Conservation (phyloP, 1,140 invertebrate genomes). For the Drosophila burlai region DNA sequence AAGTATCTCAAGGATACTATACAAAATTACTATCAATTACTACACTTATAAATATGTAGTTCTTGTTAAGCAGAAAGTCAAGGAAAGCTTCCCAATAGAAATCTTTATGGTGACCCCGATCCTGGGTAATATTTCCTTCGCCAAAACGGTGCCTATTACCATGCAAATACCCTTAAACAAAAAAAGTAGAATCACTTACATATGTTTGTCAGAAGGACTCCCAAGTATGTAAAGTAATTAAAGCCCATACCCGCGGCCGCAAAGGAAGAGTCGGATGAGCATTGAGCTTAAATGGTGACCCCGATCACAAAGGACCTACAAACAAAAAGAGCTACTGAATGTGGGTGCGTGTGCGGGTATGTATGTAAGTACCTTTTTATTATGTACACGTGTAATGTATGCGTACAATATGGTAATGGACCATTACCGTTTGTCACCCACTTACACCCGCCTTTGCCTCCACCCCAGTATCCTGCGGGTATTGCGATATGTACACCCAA, state of each 20-base stretch:
- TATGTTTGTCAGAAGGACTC: neutral
- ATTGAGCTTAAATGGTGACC: constrained; percentile 29
- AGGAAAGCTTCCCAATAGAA: neutral
- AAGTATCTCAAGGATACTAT: neutral
- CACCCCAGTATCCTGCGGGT: neutral
- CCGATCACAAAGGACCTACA: constrained; percentile 37
- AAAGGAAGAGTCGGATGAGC: constrained; percentile 22
- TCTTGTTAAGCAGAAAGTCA: neutral
- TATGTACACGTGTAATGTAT: constrained; percentile 56
- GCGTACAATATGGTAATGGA: constrained; percentile 56
- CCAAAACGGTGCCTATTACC: too few relatives aligned
- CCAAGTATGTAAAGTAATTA: constrained; percentile 24
- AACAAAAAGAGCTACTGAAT: constrained; percentile 14
- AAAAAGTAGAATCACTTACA: neutral
- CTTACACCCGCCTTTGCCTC: constrained; percentile 23
- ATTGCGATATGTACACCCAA: constrained; percentile 48
- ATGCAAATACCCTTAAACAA: neutral
- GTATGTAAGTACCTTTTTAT: constrained; percentile 45
- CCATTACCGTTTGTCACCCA: constrained; percentile 57
- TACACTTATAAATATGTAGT: neutral
- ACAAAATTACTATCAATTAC: neutral
- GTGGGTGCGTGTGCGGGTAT: constrained; percentile 9
- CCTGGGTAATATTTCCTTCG: neutral
- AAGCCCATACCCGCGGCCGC: neutral
- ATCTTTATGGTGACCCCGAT: neutral